phyloP scores from a whole-genome alignment of 2,113 vertebrate genomes.

The Rhinogobius similis region DNA sequence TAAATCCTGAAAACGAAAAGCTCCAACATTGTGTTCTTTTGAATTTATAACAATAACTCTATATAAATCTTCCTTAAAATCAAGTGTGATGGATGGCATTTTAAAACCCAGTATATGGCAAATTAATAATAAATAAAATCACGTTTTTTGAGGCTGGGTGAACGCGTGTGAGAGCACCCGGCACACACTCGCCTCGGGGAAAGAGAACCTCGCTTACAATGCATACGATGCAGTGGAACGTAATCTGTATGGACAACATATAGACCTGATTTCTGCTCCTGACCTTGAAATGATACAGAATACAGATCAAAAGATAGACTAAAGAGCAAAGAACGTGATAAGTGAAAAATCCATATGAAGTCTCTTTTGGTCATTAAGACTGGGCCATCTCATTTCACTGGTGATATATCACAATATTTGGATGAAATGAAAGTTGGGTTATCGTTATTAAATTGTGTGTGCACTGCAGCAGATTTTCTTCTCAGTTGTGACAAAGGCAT shows the following conservation, averaged over 20 bases:
- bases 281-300: neutral
- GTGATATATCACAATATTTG: too few species aligned
- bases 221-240: slow-evolving; percentile 28
- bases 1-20: too few species aligned
- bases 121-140: neutral
- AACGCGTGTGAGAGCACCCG: slow-evolving; percentile 33
- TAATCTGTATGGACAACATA: slow-evolving; percentile 31
- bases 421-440: too few species aligned
- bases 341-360: too few species aligned
- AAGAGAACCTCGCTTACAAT: slow-evolving; percentile 46
- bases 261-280: slow-evolving; percentile 8
- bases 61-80: too few species aligned
- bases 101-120: neutral
- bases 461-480: too few species aligned
- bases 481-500: too few species aligned
- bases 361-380: too few species aligned
- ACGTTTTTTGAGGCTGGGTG: neutral
- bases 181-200: slow-evolving; percentile 31
- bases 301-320: neutral
- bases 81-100: neutral
- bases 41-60: too few species aligned
- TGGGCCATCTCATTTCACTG: too few species aligned
- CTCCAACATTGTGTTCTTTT: too few species aligned
- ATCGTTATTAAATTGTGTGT: too few species aligned
- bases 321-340: neutral